phyloP scores from a whole-genome alignment of 2,113 vertebrate species.

The Rafetus swinhoei region DNA sequence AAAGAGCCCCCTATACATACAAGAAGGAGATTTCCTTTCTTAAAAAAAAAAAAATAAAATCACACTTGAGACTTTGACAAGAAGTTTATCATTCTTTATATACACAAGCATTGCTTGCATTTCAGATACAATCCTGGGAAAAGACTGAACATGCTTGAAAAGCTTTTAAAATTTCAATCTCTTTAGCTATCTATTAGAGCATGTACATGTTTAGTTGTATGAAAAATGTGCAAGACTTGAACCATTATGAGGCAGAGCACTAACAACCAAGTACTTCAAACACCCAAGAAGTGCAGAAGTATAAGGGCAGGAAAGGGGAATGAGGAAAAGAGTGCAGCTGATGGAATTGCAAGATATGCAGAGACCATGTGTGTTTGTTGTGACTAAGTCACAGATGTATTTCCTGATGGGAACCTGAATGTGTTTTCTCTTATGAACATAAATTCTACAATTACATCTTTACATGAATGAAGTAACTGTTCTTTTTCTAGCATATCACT shows the following conservation, averaged over 20 bases:
- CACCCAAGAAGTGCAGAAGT: background rate
- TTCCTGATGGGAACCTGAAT: background rate
- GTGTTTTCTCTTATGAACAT: background rate
- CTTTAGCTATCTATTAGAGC: background rate
- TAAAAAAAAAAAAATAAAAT: background rate
- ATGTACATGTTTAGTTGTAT: background rate
- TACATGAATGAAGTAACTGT: background rate
- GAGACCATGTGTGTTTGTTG: background rate
- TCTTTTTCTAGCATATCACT: background rate
- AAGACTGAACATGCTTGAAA: conserved; percentile 49
- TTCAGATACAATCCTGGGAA: background rate
- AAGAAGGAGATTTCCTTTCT: conserved; percentile 34
- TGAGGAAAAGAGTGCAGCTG: background rate
- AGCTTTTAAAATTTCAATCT: background rate
- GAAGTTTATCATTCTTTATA: background rate
- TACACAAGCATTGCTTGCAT: conserved; percentile 41
- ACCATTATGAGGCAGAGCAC: background rate
- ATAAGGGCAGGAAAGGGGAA: background rate
- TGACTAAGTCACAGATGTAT: background rate
- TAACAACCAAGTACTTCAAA: background rate
- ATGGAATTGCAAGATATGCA: conserved; percentile 4
- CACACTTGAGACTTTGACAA: conserved; percentile 12
- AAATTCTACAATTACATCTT: background rate
- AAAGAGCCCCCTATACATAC: background rate
- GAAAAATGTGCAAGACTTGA: background rate